Base-by-base conservation (phyloP, 2,888 invertebrate genomes). In the Euplagia quadripunctaria region DNA sequence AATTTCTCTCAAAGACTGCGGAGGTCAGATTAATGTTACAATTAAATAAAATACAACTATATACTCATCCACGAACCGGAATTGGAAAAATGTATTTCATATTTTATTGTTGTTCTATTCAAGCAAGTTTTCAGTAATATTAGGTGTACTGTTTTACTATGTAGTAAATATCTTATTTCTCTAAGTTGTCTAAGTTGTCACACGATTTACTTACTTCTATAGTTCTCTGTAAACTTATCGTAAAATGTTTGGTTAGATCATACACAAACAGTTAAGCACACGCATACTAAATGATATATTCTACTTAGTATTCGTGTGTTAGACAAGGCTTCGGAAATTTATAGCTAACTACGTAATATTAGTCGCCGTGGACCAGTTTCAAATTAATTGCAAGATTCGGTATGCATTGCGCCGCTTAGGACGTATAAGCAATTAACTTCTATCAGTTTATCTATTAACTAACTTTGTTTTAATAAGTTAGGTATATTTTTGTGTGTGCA, bases 351-450 rank as follows among this genome's bases (percentile, higher is more conserved):
- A 31, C 46, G 17, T 67, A 67, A 69, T 73, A 65, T 42, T 41
- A 49, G 20, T 64, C 16, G 61, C 43, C 42, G 49, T 42, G 52
- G 49, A 42, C 61, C 14, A 51, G 31, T n/a, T 63, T 49, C n/a
- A 69, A 69, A 73, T 73, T 69, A 73, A 69, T 73, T 73, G 64
- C 31, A 64, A 41, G 72, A 69, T 73, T 41, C 64, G 31, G 17
- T 68, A 63, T 68, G 20, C 63, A 52, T 20, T 42, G 12, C 14
- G 20, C 4, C 43, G 16, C 20, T 31, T 1, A 31, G 31, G 31
- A 31, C 31, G 31, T 31, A 31, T 31, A 31, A 31, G 31, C 31
- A 31, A 31, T 31, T 31, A n/a, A 31, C 31, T 31, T 31, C 31
- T 31, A 31, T 1, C 31, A 31, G 31, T 31, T 31, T 31, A 31